Evolutionary conservation across 2,797 vertebrate genomes (phyloP), one percentile per base, ranked within the genome.

Genomic region (Adelosebastes latens): DNA sequence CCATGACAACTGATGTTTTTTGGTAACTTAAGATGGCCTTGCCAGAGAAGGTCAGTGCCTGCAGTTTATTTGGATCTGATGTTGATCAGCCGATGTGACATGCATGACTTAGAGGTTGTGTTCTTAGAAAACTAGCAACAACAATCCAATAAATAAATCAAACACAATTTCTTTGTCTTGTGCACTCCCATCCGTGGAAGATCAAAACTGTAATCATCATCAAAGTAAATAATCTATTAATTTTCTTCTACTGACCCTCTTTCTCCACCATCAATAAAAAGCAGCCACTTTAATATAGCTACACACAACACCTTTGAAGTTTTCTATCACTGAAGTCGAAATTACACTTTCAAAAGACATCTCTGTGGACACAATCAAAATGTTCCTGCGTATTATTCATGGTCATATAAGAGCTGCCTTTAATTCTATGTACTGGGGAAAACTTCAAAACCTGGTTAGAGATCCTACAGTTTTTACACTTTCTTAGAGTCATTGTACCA

Each of bases 131-230:
- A 60, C 8, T 46, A 64, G 20, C 55, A 25, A 34, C 27, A 29
- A 77, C 36, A 80, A 52, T 52, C 46, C 46, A 52, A 52, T 52
- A n/a, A 52, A 52, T 52, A 6, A 18, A 32, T 25, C 16, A 10
- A n/a, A 52, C 24, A 56, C 7, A 25, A 36, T 67, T 52, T 77
- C 3, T 46, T 25, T 20, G 24, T 34, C 29, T 20, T 66, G 46
- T 62, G 66, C 55, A 29, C 62, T 71, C 14, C 2, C 31, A 52
- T 32, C 29, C 2, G 4, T 56, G 8, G 52, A 72, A 49, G 25
- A 73, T 71, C 32, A 72, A 66, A 81, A 55, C 58, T 78, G 16
- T 53, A 64, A 71, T 72, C 42, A 75, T 75, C 2, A 63, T 81
- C 46, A 77, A 53, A 68, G 60, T n/a, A 42, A 81, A 83, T 77